Evolutionary conservation across 2,113 vertebrate species (phyloP).

Genomic region (Nerophis lumbriciformis): DNA sequence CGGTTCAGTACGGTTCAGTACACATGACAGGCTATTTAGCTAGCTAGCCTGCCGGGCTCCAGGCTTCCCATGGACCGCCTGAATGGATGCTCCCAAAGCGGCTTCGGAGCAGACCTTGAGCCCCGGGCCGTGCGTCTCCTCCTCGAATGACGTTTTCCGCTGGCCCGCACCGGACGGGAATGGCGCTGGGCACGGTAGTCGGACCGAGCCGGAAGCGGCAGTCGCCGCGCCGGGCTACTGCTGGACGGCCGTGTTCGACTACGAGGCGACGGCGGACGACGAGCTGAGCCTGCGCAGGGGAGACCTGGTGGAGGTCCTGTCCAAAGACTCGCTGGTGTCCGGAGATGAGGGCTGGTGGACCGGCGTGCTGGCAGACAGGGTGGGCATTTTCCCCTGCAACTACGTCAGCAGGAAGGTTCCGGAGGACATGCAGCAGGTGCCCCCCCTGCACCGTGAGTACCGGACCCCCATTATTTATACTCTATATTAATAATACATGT

Average conservation of each 20-base stretch:
- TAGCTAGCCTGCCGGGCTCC: conserved; percentile 54
- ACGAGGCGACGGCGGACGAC: conserved; percentile 91
- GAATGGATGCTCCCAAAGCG: conserved; percentile 73
- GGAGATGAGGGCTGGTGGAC: conserved; percentile 98
- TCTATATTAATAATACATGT: too few relatives aligned
- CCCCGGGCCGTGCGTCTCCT: conserved; percentile 44
- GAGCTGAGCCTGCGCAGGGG: conserved; percentile 90
- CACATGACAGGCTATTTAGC: conserved; percentile 28
- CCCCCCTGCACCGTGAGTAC: conserved; percentile 72
- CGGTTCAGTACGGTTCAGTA: conserved; percentile 2
- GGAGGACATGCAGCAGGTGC: conserved; percentile 66
- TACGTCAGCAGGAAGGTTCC: conserved; percentile 85
- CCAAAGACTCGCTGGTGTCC: conserved; percentile 90
- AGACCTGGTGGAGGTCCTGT: conserved; percentile 89
- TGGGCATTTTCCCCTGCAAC: conserved; percentile 94
- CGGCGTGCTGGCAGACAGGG: conserved; percentile 87
- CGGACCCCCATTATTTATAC: too few relatives aligned
- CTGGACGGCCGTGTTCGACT: conserved; percentile 97
- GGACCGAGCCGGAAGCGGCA: conserved; percentile 29
- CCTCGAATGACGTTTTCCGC: conserved; percentile 52
- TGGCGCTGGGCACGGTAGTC: conserved; percentile 29
- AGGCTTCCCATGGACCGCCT: conserved; percentile 73
- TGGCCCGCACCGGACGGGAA: conserved; percentile 54
- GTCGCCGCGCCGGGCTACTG: conserved; percentile 34
- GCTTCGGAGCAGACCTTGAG: conserved; percentile 61